These are phyloP conservation scores for Tretioscincus oriximinensis DNA, from an alignment of 2,113 vertebrate genomes.

Conservation along the genomic window DNA sequence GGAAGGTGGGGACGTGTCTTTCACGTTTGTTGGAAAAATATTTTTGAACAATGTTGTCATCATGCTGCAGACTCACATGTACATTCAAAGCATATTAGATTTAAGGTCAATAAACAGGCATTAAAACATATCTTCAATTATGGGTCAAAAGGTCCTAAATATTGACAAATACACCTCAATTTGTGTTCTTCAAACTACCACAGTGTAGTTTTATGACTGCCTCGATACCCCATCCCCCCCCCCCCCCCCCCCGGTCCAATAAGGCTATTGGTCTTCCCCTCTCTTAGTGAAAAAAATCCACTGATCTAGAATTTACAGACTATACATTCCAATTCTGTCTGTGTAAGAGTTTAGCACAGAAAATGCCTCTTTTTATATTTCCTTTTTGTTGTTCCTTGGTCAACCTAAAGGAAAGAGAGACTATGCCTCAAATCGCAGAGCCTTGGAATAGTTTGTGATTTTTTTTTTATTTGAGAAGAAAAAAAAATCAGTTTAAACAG, in stretches of 20 bases:
- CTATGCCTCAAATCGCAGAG: slow-evolving; percentile 57
- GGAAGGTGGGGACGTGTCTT: slow-evolving; percentile 43
- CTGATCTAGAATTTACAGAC: slow-evolving; percentile 72
- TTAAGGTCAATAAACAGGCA: slow-evolving; percentile 56
- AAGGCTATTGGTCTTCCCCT: slow-evolving; percentile 76
- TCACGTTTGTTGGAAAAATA: slow-evolving; percentile 7
- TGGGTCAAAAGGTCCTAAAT: slow-evolving; percentile 51
- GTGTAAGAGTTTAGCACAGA: slow-evolving; percentile 59
- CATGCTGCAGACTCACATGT: slow-evolving; percentile 25
- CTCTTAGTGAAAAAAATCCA: slow-evolving; percentile 58
- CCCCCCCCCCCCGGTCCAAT: slow-evolving; percentile 63
- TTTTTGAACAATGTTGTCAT: slow-evolving; percentile 20
- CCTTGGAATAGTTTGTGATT: slow-evolving; percentile 57
- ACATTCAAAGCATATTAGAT: slow-evolving; percentile 56
- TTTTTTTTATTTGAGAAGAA: slow-evolving; percentile 45
- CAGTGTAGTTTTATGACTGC: slow-evolving; percentile 49
- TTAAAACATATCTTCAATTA: slow-evolving; percentile 47
- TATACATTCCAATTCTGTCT: slow-evolving; percentile 71
- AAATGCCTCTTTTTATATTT: slow-evolving; percentile 56
- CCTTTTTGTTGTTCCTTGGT: slow-evolving; percentile 54
- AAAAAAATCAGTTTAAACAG: slow-evolving; percentile 15
- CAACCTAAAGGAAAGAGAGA: slow-evolving; percentile 64
- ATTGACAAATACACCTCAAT: slow-evolving; percentile 49
- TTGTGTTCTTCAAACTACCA: slow-evolving; percentile 30
- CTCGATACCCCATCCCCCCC: slow-evolving; percentile 48